phyloP scores from a whole-genome alignment of 2,113 vertebrate species.

The Phocoena sinus region DNA sequence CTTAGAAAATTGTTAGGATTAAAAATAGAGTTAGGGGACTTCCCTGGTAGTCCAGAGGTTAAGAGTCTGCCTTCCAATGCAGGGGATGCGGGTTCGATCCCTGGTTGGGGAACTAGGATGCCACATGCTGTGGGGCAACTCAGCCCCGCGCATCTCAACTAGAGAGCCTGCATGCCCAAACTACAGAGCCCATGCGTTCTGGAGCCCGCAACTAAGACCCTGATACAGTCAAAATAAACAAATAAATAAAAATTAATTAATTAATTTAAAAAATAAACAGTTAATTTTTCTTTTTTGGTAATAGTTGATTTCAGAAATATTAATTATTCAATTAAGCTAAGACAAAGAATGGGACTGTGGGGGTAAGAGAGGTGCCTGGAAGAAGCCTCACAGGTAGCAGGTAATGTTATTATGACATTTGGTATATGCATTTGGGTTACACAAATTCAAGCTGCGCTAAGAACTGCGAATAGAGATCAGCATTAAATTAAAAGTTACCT shows the following conservation, averaged over 20 bases:
- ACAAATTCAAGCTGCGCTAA: neutral
- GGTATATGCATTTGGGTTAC: neutral
- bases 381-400: neutral
- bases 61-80: too few species aligned
- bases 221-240: too few species aligned
- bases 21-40: neutral
- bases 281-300: neutral
- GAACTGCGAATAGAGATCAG: neutral
- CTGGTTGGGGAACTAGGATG: too few species aligned
- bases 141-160: rapidly evolving
- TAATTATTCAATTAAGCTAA: neutral
- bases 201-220: too few species aligned
- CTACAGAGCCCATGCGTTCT: too few species aligned
- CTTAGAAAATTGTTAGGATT: neutral
- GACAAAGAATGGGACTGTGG: neutral
- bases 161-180: too few species aligned
- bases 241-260: too few species aligned
- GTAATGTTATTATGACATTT: neutral
- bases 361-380: neutral
- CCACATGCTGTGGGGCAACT: too few species aligned
- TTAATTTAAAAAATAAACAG: too few species aligned
- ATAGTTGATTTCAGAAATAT: neutral
- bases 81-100: too few species aligned
- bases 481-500: neutral
- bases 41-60: too few species aligned